phyloP scores from a whole-genome alignment of 2,113 vertebrate species.

The Cercopithecus mona region DNA sequence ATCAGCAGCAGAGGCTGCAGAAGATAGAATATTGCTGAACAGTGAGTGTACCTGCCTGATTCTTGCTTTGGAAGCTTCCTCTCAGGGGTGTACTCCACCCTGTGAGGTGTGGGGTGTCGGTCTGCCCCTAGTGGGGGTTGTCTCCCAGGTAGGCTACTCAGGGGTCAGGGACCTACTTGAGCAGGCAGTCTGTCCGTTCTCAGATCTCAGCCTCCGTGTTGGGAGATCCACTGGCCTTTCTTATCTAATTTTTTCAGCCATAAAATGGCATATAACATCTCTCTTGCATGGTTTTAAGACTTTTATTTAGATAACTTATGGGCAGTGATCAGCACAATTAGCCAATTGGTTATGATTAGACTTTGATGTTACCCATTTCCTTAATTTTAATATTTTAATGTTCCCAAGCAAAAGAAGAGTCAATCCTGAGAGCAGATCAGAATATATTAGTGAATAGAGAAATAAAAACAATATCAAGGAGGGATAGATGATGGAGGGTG shows the following conservation, averaged over 20 bases:
- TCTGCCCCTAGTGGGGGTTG: too few species aligned
- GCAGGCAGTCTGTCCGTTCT: too few species aligned
- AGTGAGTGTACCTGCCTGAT: too few species aligned
- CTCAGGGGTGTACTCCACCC: too few species aligned
- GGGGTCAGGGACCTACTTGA: too few species aligned
- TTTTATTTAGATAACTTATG: background rate
- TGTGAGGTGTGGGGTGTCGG: too few species aligned
- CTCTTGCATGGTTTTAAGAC: background rate
- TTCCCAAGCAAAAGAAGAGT: background rate
- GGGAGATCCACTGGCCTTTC: background rate
- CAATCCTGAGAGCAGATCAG: background rate
- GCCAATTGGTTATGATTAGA: background rate
- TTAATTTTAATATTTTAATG: background rate
- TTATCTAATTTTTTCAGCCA: background rate
- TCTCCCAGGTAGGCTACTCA: too few species aligned
- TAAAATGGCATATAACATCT: background rate
- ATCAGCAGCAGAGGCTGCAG: too few species aligned
- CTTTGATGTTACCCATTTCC: background rate
- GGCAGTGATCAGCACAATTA: background rate
- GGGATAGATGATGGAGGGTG: background rate
- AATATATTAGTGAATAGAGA: background rate
- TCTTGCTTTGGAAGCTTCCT: too few species aligned
- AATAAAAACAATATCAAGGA: background rate
- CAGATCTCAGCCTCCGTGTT: too few species aligned
- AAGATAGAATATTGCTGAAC: too few species aligned